phyloP scores from a whole-genome alignment of 2,888 invertebrate species.

The Calameuta idolon region DNA sequence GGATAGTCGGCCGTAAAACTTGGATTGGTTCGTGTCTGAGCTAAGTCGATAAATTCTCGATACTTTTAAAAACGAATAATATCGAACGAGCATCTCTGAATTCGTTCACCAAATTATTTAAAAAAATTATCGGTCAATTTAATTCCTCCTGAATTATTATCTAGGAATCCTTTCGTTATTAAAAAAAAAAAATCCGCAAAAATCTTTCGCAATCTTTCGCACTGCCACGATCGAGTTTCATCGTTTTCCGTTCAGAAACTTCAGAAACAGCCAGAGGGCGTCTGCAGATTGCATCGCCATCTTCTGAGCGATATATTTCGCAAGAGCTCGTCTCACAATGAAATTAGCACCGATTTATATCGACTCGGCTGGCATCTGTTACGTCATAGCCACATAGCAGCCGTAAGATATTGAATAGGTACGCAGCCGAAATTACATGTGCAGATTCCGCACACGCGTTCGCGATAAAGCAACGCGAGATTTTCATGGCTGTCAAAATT shows the following conservation, averaged over 20 bases:
- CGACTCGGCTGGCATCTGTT: constrained; percentile 2
- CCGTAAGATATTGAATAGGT: no score
- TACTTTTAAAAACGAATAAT: neutral
- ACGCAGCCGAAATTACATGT: neutral
- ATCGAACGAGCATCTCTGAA: no score
- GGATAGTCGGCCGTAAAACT: constrained; percentile 15
- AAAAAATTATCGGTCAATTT: no score
- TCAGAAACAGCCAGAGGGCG: neutral
- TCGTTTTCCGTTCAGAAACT: neutral
- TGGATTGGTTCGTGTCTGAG: neutral
- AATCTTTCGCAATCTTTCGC: neutral
- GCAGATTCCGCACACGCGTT: neutral
- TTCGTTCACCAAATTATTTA: no score
- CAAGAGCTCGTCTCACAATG: neutral
- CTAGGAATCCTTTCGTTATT: neutral
- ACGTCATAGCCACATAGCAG: neutral
- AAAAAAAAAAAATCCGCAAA: neutral
- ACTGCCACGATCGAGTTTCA: neutral
- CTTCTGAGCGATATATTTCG: neutral
- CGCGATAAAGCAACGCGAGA: neutral
- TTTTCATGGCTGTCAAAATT: neutral
- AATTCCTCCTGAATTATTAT: neutral
- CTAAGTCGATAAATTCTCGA: neutral
- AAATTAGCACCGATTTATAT: constrained; percentile 8
- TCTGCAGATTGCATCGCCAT: neutral